Base-by-base conservation (phyloP, 2,888 invertebrate species). In the Corythucha ciliata region DNA sequence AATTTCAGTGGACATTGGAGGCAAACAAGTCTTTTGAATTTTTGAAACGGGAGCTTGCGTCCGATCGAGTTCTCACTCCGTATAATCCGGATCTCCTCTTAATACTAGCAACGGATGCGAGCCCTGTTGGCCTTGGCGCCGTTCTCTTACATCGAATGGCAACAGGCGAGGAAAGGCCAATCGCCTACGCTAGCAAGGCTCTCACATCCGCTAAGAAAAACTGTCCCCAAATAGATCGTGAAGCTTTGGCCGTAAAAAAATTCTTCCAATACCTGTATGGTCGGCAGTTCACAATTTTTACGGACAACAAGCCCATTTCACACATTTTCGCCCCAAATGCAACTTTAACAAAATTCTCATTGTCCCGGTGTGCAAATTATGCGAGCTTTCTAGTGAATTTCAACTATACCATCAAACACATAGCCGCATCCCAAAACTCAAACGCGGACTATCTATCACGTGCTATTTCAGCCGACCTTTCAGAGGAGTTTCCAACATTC, bases 181-280 rank as follows among this genome's bases (percentile, higher is more conserved):
- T 69, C 27, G 60, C 63, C 10, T 68, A 63, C 59, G 66, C 67
- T 4, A 67, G 64, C 6, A 58, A 58, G 60, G 66, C 59, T 34
- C 60, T 63, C 48, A 62, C 36, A 53, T 59, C 45, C 41, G 59
- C 60, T 2, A 59, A 68, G 44, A 59, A 60, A 51, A 55, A 57
- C 27, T 63, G 65, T 55, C 66, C 53, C 12, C 59, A 61, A 45
- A 51, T 62, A 4, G 63, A 63, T 37, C 56, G 57, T 8, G 62
- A 64, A 58, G 68, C 65, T 1, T 60, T 66, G n/a, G 62, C 63
- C 4, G 14, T 46, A 16, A 20, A 36, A 36, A 3, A 63, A 56
- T 71, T 70, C 57, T 62, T 66, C 51, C 60, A 65, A 10, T 71
- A 67, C 56, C 21, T 70, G 4, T 66, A 61, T 55, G 70, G 67